Conservation (phyloP, 2,888 invertebrate species). For the Ceratothoa steindachneri region DNA sequence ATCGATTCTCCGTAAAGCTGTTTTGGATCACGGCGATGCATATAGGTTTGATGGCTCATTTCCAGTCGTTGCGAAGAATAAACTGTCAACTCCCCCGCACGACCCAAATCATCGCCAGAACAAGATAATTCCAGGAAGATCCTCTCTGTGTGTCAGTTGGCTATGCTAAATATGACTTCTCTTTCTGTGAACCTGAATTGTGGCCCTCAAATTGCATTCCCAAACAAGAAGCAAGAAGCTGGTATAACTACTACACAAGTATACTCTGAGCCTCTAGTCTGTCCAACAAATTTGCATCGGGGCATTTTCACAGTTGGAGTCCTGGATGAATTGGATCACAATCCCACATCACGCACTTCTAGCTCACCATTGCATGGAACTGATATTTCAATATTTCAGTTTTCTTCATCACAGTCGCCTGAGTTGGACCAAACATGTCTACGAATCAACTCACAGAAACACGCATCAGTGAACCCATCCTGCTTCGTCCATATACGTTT, state of each 20-base stretch:
- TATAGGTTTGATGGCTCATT: not conserved
- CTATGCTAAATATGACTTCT: not conserved
- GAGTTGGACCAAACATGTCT: no score
- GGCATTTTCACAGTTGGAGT: not conserved
- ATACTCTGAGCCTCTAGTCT: not conserved
- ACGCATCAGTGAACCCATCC: no score
- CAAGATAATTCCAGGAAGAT: slow-evolving; percentile 4
- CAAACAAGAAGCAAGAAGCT: slow-evolving; percentile 4
- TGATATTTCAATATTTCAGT: no score
- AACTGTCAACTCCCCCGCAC: not conserved
- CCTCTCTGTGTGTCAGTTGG: not conserved
- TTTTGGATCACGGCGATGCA: not conserved
- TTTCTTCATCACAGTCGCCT: no score
- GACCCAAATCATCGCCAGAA: not conserved
- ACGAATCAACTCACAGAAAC: no score
- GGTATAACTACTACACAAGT: not conserved
- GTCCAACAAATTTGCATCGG: not conserved
- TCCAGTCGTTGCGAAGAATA: not conserved
- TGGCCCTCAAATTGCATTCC: not conserved
- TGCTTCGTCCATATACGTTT: no score
- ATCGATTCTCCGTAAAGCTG: slow-evolving; percentile 8
- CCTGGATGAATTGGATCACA: slow-evolving; percentile 3
- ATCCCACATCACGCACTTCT: no score
- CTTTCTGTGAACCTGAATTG: not conserved
- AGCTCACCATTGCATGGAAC: no score